Percentiles rank a stretch among this genome's conserved stretches.
Conservation (phyloP, 2,113 vertebrate species). For the Pollachius pollachius region DNA sequence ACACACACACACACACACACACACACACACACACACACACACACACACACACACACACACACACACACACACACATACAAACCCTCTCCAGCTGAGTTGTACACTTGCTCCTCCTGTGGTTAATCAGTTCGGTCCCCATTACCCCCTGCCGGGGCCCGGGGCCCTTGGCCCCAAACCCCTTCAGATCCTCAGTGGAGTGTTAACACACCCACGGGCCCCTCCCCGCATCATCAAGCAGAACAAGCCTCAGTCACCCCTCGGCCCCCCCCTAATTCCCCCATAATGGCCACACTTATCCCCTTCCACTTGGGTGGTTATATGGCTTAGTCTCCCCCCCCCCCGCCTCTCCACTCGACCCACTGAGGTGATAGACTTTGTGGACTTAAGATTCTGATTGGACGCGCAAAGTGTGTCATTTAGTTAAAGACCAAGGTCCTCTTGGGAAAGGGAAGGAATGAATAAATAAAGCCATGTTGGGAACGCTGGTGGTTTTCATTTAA, state of each 20-base stretch:
- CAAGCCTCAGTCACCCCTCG: background rate
- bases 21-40: constrained; percentile 1
- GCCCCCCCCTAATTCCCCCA: constrained; percentile 27
- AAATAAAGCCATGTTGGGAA: too few species aligned
- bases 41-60: background rate
- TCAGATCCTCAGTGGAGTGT: constrained; percentile 35
- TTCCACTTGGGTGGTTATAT: constrained; percentile 28
- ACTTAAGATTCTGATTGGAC: constrained; percentile 32
- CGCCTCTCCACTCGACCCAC: background rate
- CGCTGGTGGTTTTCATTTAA: too few species aligned
- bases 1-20: background rate
- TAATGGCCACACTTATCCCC: constrained; percentile 57
- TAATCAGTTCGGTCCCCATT: constrained; percentile 29
- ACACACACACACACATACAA: background rate
- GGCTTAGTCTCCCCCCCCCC: constrained; percentile 14
- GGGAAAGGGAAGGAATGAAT: constrained; percentile 11
- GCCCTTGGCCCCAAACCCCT: constrained; percentile 32
- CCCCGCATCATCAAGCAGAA: background rate
- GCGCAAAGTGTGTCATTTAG: background rate
- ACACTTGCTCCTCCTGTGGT: constrained; percentile 10
- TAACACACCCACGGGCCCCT: constrained; percentile 34
- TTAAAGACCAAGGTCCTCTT: too few species aligned
- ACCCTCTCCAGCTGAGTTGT: background rate
- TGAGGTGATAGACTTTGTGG: constrained; percentile 26
- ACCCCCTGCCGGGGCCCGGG: constrained; percentile 20